These are phyloP conservation scores for Melieria picta DNA, from an alignment of 2,888 invertebrate genomes.

Conservation along the genomic window DNA sequence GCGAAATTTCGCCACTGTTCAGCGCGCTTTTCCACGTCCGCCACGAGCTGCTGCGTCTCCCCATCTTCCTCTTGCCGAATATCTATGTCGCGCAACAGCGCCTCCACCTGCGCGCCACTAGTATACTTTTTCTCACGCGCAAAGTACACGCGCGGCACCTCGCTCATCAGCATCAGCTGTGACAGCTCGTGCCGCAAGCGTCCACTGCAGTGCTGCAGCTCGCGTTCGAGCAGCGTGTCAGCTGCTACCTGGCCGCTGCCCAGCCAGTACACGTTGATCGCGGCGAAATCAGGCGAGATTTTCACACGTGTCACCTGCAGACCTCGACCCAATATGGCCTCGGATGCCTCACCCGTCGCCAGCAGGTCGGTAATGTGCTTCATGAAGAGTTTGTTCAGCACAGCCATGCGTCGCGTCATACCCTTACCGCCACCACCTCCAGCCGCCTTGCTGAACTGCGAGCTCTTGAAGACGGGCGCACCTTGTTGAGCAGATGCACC, in stretches of 20 bases:
- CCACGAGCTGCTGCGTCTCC: constrained; percentile 26
- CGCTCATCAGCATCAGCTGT: constrained; percentile 77
- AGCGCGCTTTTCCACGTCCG: neutral
- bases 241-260: constrained; percentile 66
- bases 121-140: constrained; percentile 74
- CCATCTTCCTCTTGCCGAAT: constrained; percentile 72
- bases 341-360: constrained; percentile 75
- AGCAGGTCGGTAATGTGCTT: constrained; percentile 80
- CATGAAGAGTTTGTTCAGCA: constrained; percentile 86
- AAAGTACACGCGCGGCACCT: constrained; percentile 79
- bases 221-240: constrained; percentile 68
- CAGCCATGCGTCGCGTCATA: constrained; percentile 71
- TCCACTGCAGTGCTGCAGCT: constrained; percentile 70
- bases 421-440: constrained; percentile 63
- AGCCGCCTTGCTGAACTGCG: constrained; percentile 46
- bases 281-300: constrained; percentile 74
- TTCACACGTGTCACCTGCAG: constrained; percentile 78
- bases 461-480: constrained; percentile 42
- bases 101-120: constrained; percentile 71
- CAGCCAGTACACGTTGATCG: constrained; percentile 79
- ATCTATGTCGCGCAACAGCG: constrained; percentile 71
- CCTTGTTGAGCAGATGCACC: neutral
- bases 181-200: constrained; percentile 77
- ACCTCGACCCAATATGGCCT: constrained; percentile 72
- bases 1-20: constrained; percentile 30